phyloP scores from a whole-genome alignment of 2,797 vertebrate genomes.

The Hypotaenidia philippensis region DNA sequence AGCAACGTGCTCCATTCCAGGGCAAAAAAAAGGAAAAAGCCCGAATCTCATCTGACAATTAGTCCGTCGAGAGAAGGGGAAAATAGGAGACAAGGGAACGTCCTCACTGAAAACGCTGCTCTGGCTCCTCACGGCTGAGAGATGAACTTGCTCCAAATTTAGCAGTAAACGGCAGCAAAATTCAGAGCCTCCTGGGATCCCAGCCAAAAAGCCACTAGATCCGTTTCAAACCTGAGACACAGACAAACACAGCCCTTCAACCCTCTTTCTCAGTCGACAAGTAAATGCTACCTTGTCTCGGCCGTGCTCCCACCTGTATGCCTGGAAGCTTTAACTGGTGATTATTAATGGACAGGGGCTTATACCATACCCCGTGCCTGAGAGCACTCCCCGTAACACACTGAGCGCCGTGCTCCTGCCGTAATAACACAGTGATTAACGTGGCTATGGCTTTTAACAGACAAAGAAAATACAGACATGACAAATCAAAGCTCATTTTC shows the following conservation, averaged over 20 bases:
- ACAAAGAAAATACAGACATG: slow-evolving; percentile 64
- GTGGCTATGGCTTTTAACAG: slow-evolving; percentile 52
- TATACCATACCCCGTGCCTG: neutral
- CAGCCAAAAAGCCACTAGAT: slow-evolving; percentile 58
- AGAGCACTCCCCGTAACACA: neutral
- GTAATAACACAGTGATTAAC: slow-evolving; percentile 20
- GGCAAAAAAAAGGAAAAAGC: neutral
- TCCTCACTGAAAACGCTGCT: neutral
- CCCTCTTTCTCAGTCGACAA: neutral
- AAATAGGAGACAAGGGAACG: neutral
- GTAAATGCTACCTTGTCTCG: neutral
- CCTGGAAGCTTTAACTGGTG: neutral
- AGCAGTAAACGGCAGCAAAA: slow-evolving; percentile 41
- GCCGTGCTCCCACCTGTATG: slow-evolving; percentile 1
- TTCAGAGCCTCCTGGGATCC: slow-evolving; percentile 29
- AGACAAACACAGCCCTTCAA: slow-evolving; percentile 49
- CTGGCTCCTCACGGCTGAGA: neutral
- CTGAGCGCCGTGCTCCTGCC: neutral
- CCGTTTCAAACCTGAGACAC: slow-evolving; percentile 43
- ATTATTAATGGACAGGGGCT: slow-evolving; percentile 22
- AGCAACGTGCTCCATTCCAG: neutral
- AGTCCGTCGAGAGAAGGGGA: neutral
- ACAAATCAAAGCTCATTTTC: slow-evolving; percentile 66
- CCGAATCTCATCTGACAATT: neutral
- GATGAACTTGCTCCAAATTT: slow-evolving; percentile 41